phyloP scores from a whole-genome alignment of 2,888 invertebrate species.

The Coelinius sp. region DNA sequence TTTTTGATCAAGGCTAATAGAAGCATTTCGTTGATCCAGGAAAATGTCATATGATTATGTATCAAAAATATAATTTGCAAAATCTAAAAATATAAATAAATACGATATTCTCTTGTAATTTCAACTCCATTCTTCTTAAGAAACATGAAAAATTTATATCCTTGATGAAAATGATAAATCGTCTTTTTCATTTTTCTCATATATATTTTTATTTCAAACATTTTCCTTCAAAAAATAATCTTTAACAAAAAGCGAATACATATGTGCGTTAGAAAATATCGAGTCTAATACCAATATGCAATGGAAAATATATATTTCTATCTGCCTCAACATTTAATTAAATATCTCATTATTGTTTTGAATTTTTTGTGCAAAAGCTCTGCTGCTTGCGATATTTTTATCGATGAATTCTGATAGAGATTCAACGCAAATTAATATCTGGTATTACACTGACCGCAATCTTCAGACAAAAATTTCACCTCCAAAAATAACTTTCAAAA shows the following conservation, averaged over 20 bases:
- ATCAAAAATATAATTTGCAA: too few species aligned
- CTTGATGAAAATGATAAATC: not conserved
- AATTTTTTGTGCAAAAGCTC: slow-evolving; percentile 18
- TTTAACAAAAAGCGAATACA: slow-evolving; percentile 13
- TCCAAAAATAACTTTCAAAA: not conserved
- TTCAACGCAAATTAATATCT: slow-evolving; percentile 1
- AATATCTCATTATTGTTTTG: slow-evolving; percentile 28
- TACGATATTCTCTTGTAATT: too few species aligned
- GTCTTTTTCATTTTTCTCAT: not conserved
- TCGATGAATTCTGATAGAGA: not conserved
- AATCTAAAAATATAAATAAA: too few species aligned
- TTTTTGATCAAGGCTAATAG: too few species aligned
- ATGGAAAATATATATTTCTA: slow-evolving; percentile 48
- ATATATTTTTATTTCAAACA: slow-evolving; percentile 1
- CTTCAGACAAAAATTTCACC: slow-evolving; percentile 14
- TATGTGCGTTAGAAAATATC: slow-evolving; percentile 52
- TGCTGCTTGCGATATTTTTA: slow-evolving; percentile 18
- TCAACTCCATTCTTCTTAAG: too few species aligned
- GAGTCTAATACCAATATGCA: slow-evolving; percentile 39
- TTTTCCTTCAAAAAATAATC: slow-evolving; percentile 7
- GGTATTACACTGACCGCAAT: slow-evolving; percentile 20
- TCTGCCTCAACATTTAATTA: slow-evolving; percentile 34
- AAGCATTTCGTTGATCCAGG: too few species aligned
- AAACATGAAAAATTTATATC: too few species aligned
- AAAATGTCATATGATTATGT: too few species aligned